phyloP scores from a whole-genome alignment of 2,113 vertebrate genomes.

The Paralichthys olivaceus region DNA sequence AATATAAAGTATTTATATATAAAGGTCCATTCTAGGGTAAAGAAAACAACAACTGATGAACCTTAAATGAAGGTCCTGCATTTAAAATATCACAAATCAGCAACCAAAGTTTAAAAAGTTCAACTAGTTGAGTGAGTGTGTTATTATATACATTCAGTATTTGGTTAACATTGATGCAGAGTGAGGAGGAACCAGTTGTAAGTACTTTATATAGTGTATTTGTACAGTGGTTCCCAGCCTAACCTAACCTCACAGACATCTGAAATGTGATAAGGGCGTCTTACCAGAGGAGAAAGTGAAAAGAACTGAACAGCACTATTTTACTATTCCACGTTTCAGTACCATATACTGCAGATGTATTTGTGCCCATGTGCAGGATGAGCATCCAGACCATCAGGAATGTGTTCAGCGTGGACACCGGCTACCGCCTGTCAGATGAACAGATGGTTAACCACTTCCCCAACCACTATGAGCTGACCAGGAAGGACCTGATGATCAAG shows the following conservation, averaged over 20 bases:
- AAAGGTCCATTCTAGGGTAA: too few species aligned
- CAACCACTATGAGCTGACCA: constrained; percentile 97
- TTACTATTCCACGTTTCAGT: too few species aligned
- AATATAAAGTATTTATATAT: too few species aligned
- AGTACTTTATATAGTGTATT: neutral
- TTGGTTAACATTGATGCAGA: neutral
- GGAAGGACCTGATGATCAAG: constrained; percentile 99
- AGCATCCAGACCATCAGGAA: constrained; percentile 97
- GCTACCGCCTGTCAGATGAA: constrained; percentile 96
- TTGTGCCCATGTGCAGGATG: constrained; percentile 86
- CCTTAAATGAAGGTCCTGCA: too few species aligned
- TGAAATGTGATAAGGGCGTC: too few species aligned
- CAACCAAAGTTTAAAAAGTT: neutral
- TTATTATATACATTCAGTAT: neutral
- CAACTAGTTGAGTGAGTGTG: neutral
- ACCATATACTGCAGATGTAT: neutral
- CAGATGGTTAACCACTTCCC: constrained; percentile 99
- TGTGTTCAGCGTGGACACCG: constrained; percentile 95
- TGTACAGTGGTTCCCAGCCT: too few species aligned
- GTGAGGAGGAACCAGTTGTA: neutral
- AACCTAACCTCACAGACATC: too few species aligned
- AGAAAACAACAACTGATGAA: too few species aligned
- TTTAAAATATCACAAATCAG: neutral
- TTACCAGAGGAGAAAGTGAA: too few species aligned
- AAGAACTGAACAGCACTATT: too few species aligned